Evolutionary conservation across 2,113 vertebrate genomes (phyloP).

Genomic region (Crypturellus undulatus): DNA sequence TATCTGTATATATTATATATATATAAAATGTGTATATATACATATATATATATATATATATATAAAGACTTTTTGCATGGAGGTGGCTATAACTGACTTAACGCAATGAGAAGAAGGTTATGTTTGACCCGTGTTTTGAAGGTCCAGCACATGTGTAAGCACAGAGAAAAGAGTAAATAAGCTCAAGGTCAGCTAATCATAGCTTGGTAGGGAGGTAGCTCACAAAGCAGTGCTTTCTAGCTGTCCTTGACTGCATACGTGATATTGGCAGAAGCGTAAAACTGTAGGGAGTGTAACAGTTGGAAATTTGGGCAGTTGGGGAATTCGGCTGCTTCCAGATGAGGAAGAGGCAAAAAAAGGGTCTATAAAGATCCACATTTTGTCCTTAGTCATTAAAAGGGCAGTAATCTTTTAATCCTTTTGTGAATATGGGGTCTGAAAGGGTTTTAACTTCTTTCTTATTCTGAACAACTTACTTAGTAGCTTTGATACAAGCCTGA

Average conservation of each 20-base stretch:
- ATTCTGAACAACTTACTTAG: accelerated
- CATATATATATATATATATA: too few relatives aligned
- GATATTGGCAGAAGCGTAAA: background rate
- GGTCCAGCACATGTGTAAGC: background rate
- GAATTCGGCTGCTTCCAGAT: background rate
- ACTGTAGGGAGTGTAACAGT: background rate
- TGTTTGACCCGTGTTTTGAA: background rate
- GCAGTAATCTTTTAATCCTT: background rate
- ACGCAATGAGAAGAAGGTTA: background rate
- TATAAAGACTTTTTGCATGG: too few relatives aligned
- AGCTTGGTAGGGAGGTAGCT: background rate
- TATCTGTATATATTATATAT: too few relatives aligned
- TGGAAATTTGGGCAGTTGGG: background rate
- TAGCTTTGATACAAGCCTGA: background rate
- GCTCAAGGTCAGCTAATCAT: background rate
- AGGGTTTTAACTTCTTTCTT: background rate
- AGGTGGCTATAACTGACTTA: background rate
- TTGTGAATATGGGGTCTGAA: background rate
- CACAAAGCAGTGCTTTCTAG: background rate
- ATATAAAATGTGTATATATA: too few relatives aligned
- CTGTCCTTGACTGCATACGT: background rate
- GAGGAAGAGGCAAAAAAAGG: background rate
- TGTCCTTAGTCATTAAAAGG: background rate
- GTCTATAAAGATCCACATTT: background rate
- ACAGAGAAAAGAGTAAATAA: background rate